phyloP scores from a whole-genome alignment of 2,797 vertebrate genomes.

The Molossus alvarezi region DNA sequence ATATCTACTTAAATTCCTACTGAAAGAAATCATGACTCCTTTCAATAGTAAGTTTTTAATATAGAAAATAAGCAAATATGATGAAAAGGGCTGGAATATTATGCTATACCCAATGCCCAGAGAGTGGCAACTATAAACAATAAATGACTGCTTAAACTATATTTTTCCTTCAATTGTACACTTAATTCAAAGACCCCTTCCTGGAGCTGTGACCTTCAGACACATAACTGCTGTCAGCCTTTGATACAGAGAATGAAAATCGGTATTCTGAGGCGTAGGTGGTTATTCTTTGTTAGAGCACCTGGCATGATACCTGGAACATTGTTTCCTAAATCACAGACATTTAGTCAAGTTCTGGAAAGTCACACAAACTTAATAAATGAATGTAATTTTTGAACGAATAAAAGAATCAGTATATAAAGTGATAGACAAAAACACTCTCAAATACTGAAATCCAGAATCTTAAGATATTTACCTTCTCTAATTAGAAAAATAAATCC shows the following conservation, averaged over 20 bases:
- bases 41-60: background rate
- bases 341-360: background rate
- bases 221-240: background rate
- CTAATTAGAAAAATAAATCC: constrained; percentile 21
- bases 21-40: background rate
- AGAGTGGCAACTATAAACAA: background rate
- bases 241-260: background rate
- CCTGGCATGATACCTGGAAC: background rate
- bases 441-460: background rate
- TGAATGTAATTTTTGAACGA: background rate
- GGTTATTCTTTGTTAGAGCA: background rate
- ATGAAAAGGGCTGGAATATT: background rate
- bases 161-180: background rate
- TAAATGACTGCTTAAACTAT: background rate
- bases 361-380: background rate
- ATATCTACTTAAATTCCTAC: background rate
- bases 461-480: background rate
- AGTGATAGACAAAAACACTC: background rate
- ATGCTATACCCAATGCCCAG: background rate
- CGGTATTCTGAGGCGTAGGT: background rate
- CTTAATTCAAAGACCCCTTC: background rate
- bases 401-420: constrained; percentile 5
- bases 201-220: background rate
- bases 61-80: background rate
- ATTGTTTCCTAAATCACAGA: constrained; percentile 10